Evolutionary conservation across 1,140 invertebrate genomes (phyloP).

Genomic region (Drosophila parabipectinata): DNA sequence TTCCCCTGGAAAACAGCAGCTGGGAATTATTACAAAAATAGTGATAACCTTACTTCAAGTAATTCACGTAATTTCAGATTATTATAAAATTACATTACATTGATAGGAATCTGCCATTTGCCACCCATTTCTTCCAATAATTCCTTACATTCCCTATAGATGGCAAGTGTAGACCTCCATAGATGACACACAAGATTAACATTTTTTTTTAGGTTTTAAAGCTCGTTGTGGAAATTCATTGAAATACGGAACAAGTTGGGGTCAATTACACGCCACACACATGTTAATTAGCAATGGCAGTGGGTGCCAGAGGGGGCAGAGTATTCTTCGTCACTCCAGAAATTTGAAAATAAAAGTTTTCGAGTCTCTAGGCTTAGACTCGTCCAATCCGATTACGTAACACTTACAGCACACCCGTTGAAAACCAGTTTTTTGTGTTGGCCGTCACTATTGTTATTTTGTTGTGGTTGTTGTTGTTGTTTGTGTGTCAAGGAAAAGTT

Average conservation of each 20-base stretch:
- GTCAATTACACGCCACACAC: constrained; percentile 71
- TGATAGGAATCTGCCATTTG: too few relatives aligned
- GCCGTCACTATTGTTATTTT: constrained; percentile 7
- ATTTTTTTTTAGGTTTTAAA: background rate
- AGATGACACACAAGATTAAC: background rate
- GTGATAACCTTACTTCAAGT: too few relatives aligned
- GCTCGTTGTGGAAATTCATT: constrained; percentile 53
- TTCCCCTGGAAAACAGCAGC: too few relatives aligned
- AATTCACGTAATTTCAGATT: too few relatives aligned
- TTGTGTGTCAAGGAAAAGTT: constrained; percentile 70
- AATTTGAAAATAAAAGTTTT: constrained; percentile 36
- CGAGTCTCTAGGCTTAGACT: constrained; percentile 49
- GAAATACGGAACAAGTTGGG: constrained; percentile 62
- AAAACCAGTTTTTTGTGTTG: constrained; percentile 62
- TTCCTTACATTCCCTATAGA: too few relatives aligned
- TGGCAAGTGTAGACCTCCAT: too few relatives aligned
- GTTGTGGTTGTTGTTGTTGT: constrained; percentile 32
- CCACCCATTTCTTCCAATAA: too few relatives aligned
- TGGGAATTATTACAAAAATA: too few relatives aligned
- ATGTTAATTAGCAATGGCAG: constrained; percentile 70
- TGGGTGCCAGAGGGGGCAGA: constrained; percentile 8
- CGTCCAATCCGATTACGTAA: constrained; percentile 63
- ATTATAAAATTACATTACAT: too few relatives aligned
- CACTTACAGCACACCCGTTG: constrained; percentile 7
- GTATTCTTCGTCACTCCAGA: background rate